Percentiles rank a stretch among this genome's conserved stretches.
phyloP scores from a whole-genome alignment of 2,888 invertebrate genomes.

The Heliconius sara region DNA sequence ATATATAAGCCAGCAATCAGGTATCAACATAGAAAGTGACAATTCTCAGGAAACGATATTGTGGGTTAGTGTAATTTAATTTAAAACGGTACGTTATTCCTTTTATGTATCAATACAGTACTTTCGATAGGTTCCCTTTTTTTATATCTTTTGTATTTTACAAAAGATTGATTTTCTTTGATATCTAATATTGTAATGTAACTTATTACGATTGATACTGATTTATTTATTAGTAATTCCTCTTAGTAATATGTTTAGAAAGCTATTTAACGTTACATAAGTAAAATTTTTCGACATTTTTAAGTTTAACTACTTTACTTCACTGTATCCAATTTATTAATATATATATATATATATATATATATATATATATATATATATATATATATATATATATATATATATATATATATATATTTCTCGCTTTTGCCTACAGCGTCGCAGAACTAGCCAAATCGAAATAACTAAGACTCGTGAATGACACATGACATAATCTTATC shows the following conservation, averaged over 20 bases:
- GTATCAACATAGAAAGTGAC: constrained; percentile 36
- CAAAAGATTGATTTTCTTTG: neutral
- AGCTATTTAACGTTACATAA: neutral
- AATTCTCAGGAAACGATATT: constrained; percentile 38
- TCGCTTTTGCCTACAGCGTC: too few relatives aligned
- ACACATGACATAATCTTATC: neutral
- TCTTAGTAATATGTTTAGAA: neutral
- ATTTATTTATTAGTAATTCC: neutral
- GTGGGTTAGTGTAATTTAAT: constrained; percentile 8
- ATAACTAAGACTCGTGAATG: too few relatives aligned
- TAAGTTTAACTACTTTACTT: too few relatives aligned
- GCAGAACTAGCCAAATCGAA: too few relatives aligned
- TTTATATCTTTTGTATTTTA: neutral
- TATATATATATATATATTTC: neutral
- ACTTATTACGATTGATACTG: neutral
- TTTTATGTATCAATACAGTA: neutral
- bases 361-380: too few relatives aligned
- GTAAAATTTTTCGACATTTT: neutral
- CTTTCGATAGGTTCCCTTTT: neutral
- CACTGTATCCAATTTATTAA: too few relatives aligned
- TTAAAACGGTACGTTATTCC: constrained; percentile 5
- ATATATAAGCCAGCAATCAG: constrained; percentile 31
- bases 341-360: too few relatives aligned
- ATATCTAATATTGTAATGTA: neutral
- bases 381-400: too few relatives aligned